Base-by-base conservation (phyloP, 2,888 invertebrate species). In the Lacanobia oleracea region DNA sequence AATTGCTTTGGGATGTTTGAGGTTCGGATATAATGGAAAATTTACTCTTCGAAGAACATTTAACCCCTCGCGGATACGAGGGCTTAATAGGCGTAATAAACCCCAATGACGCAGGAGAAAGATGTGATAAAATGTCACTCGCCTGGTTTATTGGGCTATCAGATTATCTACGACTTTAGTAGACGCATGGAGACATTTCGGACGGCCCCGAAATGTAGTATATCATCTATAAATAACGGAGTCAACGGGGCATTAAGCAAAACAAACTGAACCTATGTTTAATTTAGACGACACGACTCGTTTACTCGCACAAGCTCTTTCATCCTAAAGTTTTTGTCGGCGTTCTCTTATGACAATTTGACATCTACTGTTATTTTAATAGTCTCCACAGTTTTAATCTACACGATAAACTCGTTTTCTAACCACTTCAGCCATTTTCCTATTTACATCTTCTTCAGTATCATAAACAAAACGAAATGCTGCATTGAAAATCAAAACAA, bases 211-310 rank as follows among this genome's bases (percentile, higher is more conserved):
- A 77, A 68, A 79, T 88, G 87, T 87, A 87, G 84, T 82, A 83
- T 79, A 83, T 78, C 77, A 72, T 84, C 87, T 92, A 91, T 92
- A 92, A 93, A 93, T 93, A 93, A 89, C 87, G 81, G 86, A 89
- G 89, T 89, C 89, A 90, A 89, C 90, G 87, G 87, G 87, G 88
- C 92, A 89, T 91, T 87, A 87, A 90, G 89, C 86, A 88, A 90
- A 93, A 91, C 90, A 90, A 90, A 89, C 88, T 84, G 86, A 88
- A 86, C 87, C 84, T 81, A 81, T 86, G 83, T 86, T 84, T 86
- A 84, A 88, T 86, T 88, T 86, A 85, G 87, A 86, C 81, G 86
- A 87, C 89, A 89, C 88, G 89, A 85, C 83, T 90, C 88, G 89
- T 89, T 91, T 88, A 85, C 82, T 85, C 81, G 59, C 51, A 62